Evolutionary conservation across 2,797 vertebrate genomes (phyloP).

Genomic region (Zenarchopterus dispar): DNA sequence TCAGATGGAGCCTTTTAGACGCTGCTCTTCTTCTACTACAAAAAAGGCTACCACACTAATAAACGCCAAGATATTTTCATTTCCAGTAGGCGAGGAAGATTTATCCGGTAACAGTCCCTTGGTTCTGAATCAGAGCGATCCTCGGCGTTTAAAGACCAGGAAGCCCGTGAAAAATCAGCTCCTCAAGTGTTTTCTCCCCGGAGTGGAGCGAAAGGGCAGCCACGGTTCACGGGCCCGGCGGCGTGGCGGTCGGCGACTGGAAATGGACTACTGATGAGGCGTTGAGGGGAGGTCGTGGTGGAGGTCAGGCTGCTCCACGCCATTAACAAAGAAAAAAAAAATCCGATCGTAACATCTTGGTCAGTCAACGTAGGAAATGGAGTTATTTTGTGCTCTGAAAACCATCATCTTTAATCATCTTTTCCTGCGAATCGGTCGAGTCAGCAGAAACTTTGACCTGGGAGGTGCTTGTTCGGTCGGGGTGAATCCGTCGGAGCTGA

Average conservation of each 20-base stretch:
- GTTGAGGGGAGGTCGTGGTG: constrained; percentile 9
- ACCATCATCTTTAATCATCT: too few relatives aligned
- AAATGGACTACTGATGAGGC: constrained; percentile 18
- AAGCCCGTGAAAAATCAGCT: constrained; percentile 1
- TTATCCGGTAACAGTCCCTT: neutral
- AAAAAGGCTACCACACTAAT: neutral
- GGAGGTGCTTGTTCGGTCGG: too few relatives aligned
- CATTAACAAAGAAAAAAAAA: too few relatives aligned
- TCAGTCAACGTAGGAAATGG: too few relatives aligned
- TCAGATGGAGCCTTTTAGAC: constrained; percentile 9
- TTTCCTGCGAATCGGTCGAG: too few relatives aligned
- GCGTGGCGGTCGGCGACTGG: neutral
- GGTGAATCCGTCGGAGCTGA: too few relatives aligned
- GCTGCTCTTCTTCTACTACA: neutral
- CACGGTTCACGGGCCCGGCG: neutral
- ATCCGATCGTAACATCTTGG: too few relatives aligned
- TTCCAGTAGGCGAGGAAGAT: neutral
- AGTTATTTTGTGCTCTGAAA: too few relatives aligned
- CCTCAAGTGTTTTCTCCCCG: constrained; percentile 4
- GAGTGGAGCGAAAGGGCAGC: constrained; percentile 11
- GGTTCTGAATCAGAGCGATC: neutral
- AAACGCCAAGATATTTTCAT: neutral
- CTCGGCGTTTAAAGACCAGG: constrained; percentile 1
- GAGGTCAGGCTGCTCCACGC: too few relatives aligned
- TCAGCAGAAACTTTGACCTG: too few relatives aligned